Evolutionary conservation across 1,140 invertebrate genomes (phyloP), one percentile per base, ranked within the genome.

Genomic region (Bombus waltoni): DNA sequence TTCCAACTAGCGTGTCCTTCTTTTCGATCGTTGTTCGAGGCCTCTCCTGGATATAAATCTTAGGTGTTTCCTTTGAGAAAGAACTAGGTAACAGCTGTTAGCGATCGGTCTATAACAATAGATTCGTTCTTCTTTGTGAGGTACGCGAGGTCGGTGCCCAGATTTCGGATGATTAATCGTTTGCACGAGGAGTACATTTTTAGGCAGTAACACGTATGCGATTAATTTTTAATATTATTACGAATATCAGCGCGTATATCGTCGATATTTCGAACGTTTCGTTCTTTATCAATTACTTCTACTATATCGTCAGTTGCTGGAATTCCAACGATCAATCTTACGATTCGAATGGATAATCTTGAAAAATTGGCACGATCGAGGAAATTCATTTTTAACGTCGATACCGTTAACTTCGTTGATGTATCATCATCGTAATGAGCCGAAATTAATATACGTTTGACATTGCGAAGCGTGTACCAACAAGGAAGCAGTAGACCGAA

Each of bases 1-100:
- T 93, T 93, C 85, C 85, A 86, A 85, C 76, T n/a, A 13, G 32
- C 28, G 75, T 35, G 74, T 32, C 73, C 68, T 66, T 68, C 68
- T 80, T 62, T 40, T 57, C 75, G 79, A 40, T 13, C 18, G n/a
- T 77, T 25, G 47, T 47, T 80, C 74, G 62, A 13, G 83, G 62
- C 66, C 75, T 47, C 44, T 28, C 22, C 35, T 47, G 28, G 44
- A 65, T n/a, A 28, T 71, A n/a, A 75, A 73, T 78, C 35, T 42
- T 59, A 18, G 35, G 3, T 42, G 75, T 44, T 62, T 25, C 59
- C 10, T 78, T 78, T 32, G 15, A 32, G 10, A 42, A 32, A 28
- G 32, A 66, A 71, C 25, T 28, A 62, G 79, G 44, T 59, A 70
- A 73, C 79, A 28, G 32, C 32, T 35, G 65, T 47, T 71, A n/a